Evolutionary conservation across 2,113 vertebrate genomes (phyloP).

Genomic region (Anguilla rostrata): DNA sequence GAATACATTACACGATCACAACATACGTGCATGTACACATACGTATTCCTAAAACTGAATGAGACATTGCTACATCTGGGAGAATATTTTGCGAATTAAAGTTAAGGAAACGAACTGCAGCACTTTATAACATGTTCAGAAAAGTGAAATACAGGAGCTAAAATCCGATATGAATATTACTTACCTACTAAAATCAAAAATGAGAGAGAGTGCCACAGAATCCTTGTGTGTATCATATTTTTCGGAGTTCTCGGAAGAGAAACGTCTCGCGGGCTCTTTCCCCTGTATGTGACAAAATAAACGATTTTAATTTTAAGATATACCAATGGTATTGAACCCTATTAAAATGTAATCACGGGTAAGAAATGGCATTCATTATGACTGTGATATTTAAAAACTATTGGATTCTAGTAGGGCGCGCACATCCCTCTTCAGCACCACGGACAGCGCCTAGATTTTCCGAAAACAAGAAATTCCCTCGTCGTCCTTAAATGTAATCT

Average conservation of each 20-base stretch:
- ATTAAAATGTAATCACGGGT: neutral
- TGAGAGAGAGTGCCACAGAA: constrained; percentile 48
- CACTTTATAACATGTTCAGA: neutral
- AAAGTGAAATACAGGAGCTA: neutral
- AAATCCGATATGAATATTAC: constrained; percentile 34
- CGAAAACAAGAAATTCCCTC: constrained; percentile 26
- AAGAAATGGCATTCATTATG: neutral
- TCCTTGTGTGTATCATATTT: constrained; percentile 55
- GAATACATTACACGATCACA: neutral
- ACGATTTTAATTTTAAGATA: neutral
- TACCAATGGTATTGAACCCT: neutral
- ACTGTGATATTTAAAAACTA: constrained; percentile 2
- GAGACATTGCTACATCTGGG: neutral
- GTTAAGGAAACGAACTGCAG: neutral
- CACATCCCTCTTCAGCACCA: constrained; percentile 55
- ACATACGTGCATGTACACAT: neutral
- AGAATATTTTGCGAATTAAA: neutral
- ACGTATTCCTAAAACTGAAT: neutral
- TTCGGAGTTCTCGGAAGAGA: constrained; percentile 38
- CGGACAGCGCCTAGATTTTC: constrained; percentile 57
- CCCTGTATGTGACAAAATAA: constrained; percentile 29
- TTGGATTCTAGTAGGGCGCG: neutral
- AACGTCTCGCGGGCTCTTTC: constrained; percentile 29
- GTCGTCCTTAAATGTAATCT: constrained; percentile 1
- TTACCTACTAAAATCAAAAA: constrained; percentile 64